A percentile compares a stretch with the other conserved stretches of the same genome.
Conservation (phyloP, 2,797 vertebrate genomes). For the Lateolabrax maculatus region DNA sequence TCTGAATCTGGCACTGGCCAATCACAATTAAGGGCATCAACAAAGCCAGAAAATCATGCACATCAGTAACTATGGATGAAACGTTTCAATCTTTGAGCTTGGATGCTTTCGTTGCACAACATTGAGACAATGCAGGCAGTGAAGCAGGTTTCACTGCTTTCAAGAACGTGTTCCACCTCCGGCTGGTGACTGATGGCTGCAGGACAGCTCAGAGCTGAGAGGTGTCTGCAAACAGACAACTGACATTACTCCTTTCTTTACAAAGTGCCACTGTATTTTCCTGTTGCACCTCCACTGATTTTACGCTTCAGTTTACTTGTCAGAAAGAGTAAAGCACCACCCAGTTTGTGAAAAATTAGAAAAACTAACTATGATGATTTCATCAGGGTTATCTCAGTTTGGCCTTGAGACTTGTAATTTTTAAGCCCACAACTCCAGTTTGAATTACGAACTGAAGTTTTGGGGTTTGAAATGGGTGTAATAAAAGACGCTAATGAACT, state of each 20-base stretch:
- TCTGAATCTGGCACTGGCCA: background rate
- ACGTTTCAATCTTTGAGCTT: background rate
- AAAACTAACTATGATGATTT: background rate
- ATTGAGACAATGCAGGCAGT: background rate
- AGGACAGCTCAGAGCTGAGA: background rate
- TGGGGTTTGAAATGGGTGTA: background rate
- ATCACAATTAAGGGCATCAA: background rate
- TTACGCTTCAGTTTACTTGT: background rate
- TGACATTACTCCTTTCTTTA: background rate
- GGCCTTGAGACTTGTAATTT: background rate
- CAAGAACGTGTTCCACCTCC: background rate
- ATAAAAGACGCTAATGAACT: constrained; percentile 9
- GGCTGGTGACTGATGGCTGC: constrained; percentile 3
- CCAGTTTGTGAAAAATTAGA: background rate
- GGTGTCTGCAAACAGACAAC: background rate
- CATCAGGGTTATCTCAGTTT: background rate
- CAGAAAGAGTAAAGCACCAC: background rate
- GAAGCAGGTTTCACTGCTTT: background rate
- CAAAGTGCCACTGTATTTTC: background rate
- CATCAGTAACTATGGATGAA: background rate
- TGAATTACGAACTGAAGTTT: background rate
- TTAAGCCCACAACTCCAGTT: background rate
- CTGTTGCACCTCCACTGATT: constrained; percentile 1
- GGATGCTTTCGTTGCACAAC: background rate
- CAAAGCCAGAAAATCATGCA: background rate